These are phyloP conservation scores for Palythoa grandis DNA, from an alignment of 92 coral and sea anemone species.

Conservation along the genomic window DNA sequence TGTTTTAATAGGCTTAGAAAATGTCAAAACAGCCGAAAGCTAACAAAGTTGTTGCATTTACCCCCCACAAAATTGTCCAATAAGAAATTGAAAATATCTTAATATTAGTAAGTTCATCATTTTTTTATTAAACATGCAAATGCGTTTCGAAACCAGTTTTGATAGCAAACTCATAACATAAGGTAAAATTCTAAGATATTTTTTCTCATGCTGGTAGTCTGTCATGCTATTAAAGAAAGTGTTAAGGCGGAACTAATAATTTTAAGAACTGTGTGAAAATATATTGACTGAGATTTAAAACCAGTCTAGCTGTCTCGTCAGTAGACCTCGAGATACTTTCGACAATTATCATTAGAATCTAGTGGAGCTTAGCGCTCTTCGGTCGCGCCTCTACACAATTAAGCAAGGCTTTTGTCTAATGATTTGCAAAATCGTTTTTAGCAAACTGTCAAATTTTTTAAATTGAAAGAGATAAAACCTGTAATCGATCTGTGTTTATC, in stretches of 20 bases:
- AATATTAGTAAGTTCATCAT: neutral
- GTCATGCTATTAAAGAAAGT: too few species aligned
- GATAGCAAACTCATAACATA: too few species aligned
- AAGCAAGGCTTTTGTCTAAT: neutral
- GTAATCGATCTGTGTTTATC: neutral
- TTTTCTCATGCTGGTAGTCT: too few species aligned
- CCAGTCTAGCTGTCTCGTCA: neutral
- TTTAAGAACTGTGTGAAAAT: too few species aligned
- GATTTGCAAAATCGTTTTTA: conserved; percentile 1
- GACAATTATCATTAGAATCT: neutral
- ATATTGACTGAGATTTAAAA: too few species aligned
- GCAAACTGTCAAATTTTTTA: neutral
- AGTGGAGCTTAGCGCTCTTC: neutral
- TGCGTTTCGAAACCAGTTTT: neutral
- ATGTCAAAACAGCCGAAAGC: too few species aligned
- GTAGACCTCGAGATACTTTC: neutral
- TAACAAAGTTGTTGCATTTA: neutral
- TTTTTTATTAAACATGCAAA: conserved; percentile 24
- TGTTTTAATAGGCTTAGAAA: too few species aligned
- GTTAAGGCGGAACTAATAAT: too few species aligned
- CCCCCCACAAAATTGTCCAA: conserved; percentile 4
- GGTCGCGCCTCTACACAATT: neutral
- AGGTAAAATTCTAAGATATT: too few species aligned
- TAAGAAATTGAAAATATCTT: neutral
- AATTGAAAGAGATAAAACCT: conserved; percentile 1